phyloP scores from a whole-genome alignment of 2,797 vertebrate species.

The Dendrocincla fuliginosa region DNA sequence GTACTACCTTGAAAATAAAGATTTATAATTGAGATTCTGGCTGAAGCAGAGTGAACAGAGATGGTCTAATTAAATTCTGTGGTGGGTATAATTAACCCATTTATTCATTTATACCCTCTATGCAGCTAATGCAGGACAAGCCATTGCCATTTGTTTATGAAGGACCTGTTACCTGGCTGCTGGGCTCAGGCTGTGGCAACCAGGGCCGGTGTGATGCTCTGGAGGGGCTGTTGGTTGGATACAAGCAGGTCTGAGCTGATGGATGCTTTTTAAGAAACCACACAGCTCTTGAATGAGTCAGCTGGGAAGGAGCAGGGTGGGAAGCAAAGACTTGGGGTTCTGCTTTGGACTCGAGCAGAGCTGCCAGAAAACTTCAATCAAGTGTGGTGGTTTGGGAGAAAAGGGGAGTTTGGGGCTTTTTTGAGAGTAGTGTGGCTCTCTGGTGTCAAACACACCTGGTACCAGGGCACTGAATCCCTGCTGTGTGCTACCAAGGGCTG shows the following conservation, averaged over 20 bases:
- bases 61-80: constrained; percentile 77
- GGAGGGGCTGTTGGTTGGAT: neutral
- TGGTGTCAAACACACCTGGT: neutral
- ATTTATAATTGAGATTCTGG: constrained; percentile 76
- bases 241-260: neutral
- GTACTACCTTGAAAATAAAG: constrained; percentile 69
- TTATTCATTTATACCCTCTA: constrained; percentile 72
- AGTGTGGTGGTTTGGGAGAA: neutral
- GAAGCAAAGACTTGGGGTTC: neutral
- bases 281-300: neutral
- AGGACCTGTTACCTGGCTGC: constrained; percentile 3
- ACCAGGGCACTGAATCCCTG: neutral
- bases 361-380: neutral
- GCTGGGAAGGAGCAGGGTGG: neutral
- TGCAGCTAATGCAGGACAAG: constrained; percentile 15
- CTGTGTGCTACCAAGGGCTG: neutral
- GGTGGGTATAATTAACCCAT: constrained; percentile 76
- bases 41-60: constrained; percentile 68
- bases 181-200: neutral
- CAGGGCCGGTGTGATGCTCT: neutral
- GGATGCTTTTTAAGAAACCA: neutral
- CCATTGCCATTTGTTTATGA: constrained; percentile 26
- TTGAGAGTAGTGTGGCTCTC: neutral
- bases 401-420: neutral
- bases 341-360: neutral